Conservation (phyloP, 2,113 vertebrate species). For the Bambusicola thoracicus region DNA sequence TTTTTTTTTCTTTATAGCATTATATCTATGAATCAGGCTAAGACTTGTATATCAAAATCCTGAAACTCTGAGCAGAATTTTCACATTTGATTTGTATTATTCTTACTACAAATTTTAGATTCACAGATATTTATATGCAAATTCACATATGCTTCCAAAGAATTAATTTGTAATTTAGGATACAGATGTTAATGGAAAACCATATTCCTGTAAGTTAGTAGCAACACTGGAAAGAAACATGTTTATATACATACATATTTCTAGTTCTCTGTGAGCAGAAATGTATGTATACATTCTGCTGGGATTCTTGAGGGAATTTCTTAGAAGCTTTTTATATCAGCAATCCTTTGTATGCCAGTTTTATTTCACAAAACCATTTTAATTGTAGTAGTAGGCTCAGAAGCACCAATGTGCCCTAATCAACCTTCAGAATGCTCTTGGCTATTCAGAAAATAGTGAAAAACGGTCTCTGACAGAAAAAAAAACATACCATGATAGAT, state of each 20-base stretch:
- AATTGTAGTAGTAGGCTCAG: background rate
- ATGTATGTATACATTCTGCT: background rate
- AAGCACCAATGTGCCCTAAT: background rate
- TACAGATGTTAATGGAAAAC: background rate
- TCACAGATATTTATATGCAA: accelerated
- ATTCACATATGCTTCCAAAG: background rate
- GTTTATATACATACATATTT: background rate
- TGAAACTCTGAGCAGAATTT: background rate
- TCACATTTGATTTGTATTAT: accelerated
- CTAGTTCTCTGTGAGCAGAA: background rate
- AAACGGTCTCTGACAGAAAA: background rate
- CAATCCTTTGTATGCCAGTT: background rate
- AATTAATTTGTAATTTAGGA: background rate
- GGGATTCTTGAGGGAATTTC: background rate
- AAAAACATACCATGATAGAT: background rate
- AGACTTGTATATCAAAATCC: background rate
- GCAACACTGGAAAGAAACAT: background rate
- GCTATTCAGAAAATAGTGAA: background rate
- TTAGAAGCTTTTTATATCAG: background rate
- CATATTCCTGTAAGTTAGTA: background rate
- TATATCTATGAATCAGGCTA: background rate
- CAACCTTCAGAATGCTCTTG: background rate
- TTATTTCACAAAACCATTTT: background rate
- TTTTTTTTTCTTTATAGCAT: background rate
- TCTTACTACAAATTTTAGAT: background rate